Conservation (phyloP, 1,140 invertebrate species). For the Drosophila tani region DNA sequence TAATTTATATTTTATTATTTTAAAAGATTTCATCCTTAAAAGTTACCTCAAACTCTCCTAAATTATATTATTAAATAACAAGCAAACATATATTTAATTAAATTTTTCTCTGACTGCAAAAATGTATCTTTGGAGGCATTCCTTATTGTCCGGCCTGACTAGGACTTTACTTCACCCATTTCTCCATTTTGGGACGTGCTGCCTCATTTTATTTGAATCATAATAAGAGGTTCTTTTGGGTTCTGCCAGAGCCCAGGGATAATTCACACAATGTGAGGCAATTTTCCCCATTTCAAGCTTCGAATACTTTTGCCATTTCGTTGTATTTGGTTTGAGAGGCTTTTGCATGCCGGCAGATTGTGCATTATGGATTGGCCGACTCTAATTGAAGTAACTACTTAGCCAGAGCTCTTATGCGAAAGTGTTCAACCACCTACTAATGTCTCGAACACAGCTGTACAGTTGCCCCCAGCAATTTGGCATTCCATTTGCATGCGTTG, state of each 20-base stretch:
- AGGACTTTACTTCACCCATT: too few species aligned
- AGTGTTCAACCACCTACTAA: neutral
- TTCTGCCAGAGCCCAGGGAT: neutral
- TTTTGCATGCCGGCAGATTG: neutral
- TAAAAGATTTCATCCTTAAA: too few species aligned
- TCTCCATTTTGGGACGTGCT: slow-evolving; percentile 4
- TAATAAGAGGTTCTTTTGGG: too few species aligned
- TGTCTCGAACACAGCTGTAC: neutral
- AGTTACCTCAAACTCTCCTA: too few species aligned
- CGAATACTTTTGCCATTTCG: too few species aligned
- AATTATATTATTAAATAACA: too few species aligned
- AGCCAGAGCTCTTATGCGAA: neutral
- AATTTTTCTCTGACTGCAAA: too few species aligned
- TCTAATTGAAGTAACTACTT: slow-evolving; percentile 13
- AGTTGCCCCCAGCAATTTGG: slow-evolving; percentile 34
- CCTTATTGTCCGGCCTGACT: too few species aligned
- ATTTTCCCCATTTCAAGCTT: neutral
- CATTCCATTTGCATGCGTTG: slow-evolving; percentile 51
- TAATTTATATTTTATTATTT: too few species aligned
- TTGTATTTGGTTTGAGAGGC: too few species aligned
- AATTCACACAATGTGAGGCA: slow-evolving; percentile 19
- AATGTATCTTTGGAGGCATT: too few species aligned
- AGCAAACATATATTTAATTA: too few species aligned
- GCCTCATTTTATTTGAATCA: slow-evolving; percentile 27
- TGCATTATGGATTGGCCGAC: slow-evolving; percentile 21